A percentile compares a stretch with the other conserved stretches of the same genome.
Evolutionary conservation across 35 echinoderm and acorn worm species (phyloP).

Genomic region (Stichopus chloronotus): DNA sequence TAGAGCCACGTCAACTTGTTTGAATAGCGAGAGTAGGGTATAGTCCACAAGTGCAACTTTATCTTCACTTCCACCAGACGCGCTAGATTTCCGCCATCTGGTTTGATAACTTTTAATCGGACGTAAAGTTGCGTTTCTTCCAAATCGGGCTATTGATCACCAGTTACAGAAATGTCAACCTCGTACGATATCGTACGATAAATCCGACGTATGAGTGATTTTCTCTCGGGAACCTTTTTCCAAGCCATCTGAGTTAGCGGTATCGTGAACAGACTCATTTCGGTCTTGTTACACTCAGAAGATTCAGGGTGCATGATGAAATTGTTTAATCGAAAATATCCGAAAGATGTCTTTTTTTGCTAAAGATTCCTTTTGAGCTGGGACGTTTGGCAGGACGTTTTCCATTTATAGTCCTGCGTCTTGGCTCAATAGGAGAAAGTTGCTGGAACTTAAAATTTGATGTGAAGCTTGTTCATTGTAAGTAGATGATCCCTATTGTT

Average conservation of each 20-base stretch:
- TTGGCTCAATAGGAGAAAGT: too few relatives aligned
- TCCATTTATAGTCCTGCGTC: background rate
- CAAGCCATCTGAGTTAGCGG: conserved; percentile 47
- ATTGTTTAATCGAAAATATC: conserved; percentile 2
- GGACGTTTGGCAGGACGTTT: background rate
- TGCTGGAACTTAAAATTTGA: too few relatives aligned
- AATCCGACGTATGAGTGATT: background rate
- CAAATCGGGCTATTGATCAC: conserved; percentile 62
- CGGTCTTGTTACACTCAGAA: conserved; percentile 54
- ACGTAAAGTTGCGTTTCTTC: conserved; percentile 49
- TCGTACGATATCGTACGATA: conserved; percentile 49
- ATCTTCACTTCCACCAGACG: background rate
- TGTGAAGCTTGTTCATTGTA: too few relatives aligned
- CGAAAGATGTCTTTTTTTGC: background rate
- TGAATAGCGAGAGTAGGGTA: conserved; percentile 64
- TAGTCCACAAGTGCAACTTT: conserved; percentile 48
- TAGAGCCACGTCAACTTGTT: conserved; percentile 58
- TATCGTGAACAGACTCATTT: conserved; percentile 63
- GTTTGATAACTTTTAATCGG: conserved; percentile 51
- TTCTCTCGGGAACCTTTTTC: background rate
- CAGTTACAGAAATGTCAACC: conserved; percentile 31
- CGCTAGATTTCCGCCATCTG: background rate
- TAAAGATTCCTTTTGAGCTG: background rate
- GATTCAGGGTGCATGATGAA: conserved; percentile 36
- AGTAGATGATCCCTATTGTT: too few relatives aligned